phyloP scores from a whole-genome alignment of 2,888 invertebrate genomes.

The Pollenia labialis region DNA sequence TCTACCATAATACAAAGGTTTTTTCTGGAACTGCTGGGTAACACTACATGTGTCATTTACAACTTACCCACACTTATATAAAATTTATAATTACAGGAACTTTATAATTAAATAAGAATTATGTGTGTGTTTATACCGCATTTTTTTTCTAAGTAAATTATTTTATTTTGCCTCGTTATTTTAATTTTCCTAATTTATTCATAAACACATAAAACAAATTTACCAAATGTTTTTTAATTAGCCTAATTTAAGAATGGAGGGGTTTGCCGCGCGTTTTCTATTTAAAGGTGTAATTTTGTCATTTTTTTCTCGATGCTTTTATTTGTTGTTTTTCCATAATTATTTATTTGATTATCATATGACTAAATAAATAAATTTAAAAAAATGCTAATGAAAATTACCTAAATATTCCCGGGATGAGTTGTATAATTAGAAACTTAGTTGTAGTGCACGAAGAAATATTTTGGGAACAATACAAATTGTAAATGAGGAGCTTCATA shows the following conservation, averaged over 20 bases:
- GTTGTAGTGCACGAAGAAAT: no score
- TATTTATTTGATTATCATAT: constrained; percentile 48
- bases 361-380: constrained; percentile 52
- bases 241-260: constrained; percentile 47
- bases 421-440: not conserved
- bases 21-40: not conserved
- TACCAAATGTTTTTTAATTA: constrained; percentile 63
- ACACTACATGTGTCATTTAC: not conserved
- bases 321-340: constrained; percentile 15
- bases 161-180: not conserved
- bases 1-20: no score
- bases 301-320: not conserved
- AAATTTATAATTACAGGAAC: constrained; percentile 2
- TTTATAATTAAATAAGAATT: constrained; percentile 40
- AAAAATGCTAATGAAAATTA: constrained; percentile 27
- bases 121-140: constrained; percentile 4
- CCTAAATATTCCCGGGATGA: not conserved
- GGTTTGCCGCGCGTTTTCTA: not conserved
- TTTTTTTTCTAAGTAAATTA: constrained; percentile 6
- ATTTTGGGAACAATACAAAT: no score
- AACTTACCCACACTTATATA: not conserved
- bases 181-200: constrained; percentile 44
- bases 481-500: no score
- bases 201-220: constrained; percentile 48
- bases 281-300: constrained; percentile 26